Evolutionary conservation across 2,888 invertebrate species (phyloP), one percentile per base, ranked within the genome.

Genomic region (Chironomus riparius): DNA sequence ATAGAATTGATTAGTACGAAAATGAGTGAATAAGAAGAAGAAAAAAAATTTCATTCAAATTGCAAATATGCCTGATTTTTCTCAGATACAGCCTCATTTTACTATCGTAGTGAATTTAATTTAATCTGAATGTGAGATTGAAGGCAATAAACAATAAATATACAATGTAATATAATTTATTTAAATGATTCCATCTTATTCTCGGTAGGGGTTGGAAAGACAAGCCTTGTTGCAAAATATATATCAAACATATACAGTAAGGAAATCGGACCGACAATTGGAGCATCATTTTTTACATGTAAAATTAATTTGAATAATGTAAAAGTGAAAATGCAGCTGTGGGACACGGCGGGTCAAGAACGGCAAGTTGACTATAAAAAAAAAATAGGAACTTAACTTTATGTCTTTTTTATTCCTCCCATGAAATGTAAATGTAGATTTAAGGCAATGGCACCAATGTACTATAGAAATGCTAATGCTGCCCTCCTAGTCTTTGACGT

Each of bases 391-490:
- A 28, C 13, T 70, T 62, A n/a, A 38, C 3, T 18, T 69, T 28
- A 38, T 69, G 7, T 69, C 18, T 24, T 69, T 22, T 48, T 18
- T n/a, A 22, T 70, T 70, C 22, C 13, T n/a, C 21, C 62, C 18
- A 73, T 13, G 28, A 7, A 65, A 61, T 68, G 13, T 48, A 28
- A 18, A 15, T 47, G 24, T 7, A 69, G 69, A 4, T 97, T 95
- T 82, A 88, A 92, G 77, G 91, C 96, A 0, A 95, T 97, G 91
- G 94, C 95, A 0, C 96, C 97, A 6, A 94, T 96, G 94, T 97
- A 96, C 82, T 97, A 97, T 82, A 86, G 96, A 73, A 95, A 94
- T 81, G 92, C 95, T 0, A 95, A 94, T 82, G 95, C 94, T 0
- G 96, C 96, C 0, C 86, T 96, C 70, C 85, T 96, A 70, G 91